Evolutionary conservation across 2,888 invertebrate genomes (phyloP), one percentile per base, ranked within the genome.

Genomic region (Watsonalla cultraria): DNA sequence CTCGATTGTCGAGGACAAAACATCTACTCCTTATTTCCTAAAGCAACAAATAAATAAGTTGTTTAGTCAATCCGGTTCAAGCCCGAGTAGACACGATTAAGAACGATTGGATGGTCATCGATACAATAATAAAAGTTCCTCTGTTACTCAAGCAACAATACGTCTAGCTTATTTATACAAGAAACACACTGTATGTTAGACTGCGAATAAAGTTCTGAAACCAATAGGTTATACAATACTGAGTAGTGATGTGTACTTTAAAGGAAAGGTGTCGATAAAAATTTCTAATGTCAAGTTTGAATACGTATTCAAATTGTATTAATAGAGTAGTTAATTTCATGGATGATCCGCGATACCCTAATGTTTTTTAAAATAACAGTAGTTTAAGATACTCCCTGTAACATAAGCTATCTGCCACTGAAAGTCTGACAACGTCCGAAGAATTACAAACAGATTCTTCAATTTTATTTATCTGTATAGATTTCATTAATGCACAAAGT

Each of bases 131-230:
- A 48, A 13, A 39, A 15, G 14, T 11, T 13, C 37, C 37, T 49
- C 37, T 34, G 34, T 48, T 49, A 49, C 37, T 49, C 49, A 49
- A 37, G 37, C 49, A 49, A 49, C 49, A 49, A 49, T 37, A 39
- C 45, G 62, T 62, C 61, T 42, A 42, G 24, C 45, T 64, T 62
- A 63, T 67, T 61, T 65, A 70, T 61, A 52, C 62, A 49, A 59
- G 61, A 55, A 53, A 47, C 45, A 58, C 55, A 51, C 56, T 57
- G 56, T 55, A 59, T 60, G 64, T 65, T 59, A 68, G 37, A 58
- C 64, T 57, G 52, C 65, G 58, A 65, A 62, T 68, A 65, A 62
- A 65, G 64, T 69, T 73, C 64, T 61, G 58, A 61, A 68, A 69
- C 66, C 66, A 63, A 71, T 66, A 59, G 51, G 15, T 33, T 61